Evolutionary conservation across 2,888 invertebrate species (phyloP).

Genomic region (Megaustenia siamemsis): DNA sequence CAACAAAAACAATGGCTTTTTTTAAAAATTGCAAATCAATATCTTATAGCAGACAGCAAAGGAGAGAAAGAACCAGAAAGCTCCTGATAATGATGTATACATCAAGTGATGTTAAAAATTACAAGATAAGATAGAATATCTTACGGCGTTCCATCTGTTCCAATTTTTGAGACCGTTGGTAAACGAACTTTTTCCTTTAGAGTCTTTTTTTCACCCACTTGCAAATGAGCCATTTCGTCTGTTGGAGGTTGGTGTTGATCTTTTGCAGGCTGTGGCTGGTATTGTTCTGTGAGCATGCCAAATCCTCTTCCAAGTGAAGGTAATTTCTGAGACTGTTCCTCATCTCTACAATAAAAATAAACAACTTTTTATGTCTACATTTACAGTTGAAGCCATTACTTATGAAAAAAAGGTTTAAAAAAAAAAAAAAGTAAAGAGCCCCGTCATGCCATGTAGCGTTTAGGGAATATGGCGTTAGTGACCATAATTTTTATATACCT

Average conservation of each 20-base stretch:
- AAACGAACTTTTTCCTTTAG: slow-evolving; percentile 8
- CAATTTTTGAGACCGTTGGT: slow-evolving; percentile 43
- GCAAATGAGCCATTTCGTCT: background rate
- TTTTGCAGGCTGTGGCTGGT: background rate
- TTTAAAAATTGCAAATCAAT: too few species aligned
- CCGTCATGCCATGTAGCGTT: too few species aligned
- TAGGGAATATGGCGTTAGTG: too few species aligned
- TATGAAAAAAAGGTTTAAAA: too few species aligned
- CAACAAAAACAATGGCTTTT: too few species aligned
- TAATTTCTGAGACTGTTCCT: background rate
- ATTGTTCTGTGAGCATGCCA: background rate
- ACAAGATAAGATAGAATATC: background rate
- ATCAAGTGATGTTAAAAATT: too few species aligned
- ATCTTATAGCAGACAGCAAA: too few species aligned
- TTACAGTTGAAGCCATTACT: too few species aligned
- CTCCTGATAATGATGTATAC: too few species aligned
- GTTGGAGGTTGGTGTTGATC: background rate
- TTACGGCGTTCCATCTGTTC: slow-evolving; percentile 45
- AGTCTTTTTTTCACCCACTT: background rate
- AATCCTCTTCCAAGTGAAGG: slow-evolving; percentile 20
- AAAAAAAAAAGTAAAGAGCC: too few species aligned
- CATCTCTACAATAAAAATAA: slow-evolving; percentile 11
- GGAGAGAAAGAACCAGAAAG: too few species aligned
- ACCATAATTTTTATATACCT: too few species aligned
- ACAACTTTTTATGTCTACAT: background rate